Evolutionary conservation across 2,113 vertebrate species (phyloP).

Genomic region (Lucifuga dentata): DNA sequence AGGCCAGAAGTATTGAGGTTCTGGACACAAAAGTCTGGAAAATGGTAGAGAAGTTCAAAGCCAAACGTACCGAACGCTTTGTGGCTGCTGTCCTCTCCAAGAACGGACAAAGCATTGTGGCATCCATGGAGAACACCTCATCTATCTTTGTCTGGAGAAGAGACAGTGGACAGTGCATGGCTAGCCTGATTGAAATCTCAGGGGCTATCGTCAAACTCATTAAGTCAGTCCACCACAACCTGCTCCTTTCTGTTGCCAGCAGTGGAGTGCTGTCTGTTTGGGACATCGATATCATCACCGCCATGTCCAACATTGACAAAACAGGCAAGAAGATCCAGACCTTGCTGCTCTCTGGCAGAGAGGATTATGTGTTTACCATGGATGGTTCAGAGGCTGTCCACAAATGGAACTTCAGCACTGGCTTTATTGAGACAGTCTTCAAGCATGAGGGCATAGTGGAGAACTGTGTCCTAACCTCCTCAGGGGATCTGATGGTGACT

Average conservation of each 20-base stretch:
- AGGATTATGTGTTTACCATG: slow-evolving; percentile 95
- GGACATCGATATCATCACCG: slow-evolving; percentile 99
- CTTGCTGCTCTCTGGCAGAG: slow-evolving; percentile 90
- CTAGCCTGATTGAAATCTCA: slow-evolving; percentile 97
- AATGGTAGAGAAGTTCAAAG: slow-evolving; percentile 97
- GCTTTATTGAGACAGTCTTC: slow-evolving; percentile 96
- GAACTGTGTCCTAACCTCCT: slow-evolving; percentile 94
- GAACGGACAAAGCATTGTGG: slow-evolving; percentile 96
- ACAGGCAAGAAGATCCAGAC: slow-evolving; percentile 95
- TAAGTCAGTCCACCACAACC: slow-evolving; percentile 96
- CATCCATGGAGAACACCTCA: slow-evolving; percentile 98
- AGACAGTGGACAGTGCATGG: slow-evolving; percentile 98
- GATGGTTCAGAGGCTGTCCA: slow-evolving; percentile 96
- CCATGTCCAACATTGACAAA: slow-evolving; percentile 99
- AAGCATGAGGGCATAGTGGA: slow-evolving; percentile 97
- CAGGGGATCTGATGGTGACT: slow-evolving; percentile 96
- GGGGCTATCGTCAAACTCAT: slow-evolving; percentile 97
- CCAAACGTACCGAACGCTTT: slow-evolving; percentile 94
- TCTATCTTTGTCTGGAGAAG: slow-evolving; percentile 98
- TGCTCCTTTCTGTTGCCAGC: slow-evolving; percentile 94
- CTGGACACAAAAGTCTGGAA: slow-evolving; percentile 95
- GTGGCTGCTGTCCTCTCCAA: slow-evolving; percentile 95
- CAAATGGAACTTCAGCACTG: slow-evolving; percentile 98
- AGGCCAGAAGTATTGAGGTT: slow-evolving; percentile 95
- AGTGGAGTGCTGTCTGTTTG: slow-evolving; percentile 96